Conservation (phyloP, 1,140 invertebrate species). For the Drosophila nasuta region DNA sequence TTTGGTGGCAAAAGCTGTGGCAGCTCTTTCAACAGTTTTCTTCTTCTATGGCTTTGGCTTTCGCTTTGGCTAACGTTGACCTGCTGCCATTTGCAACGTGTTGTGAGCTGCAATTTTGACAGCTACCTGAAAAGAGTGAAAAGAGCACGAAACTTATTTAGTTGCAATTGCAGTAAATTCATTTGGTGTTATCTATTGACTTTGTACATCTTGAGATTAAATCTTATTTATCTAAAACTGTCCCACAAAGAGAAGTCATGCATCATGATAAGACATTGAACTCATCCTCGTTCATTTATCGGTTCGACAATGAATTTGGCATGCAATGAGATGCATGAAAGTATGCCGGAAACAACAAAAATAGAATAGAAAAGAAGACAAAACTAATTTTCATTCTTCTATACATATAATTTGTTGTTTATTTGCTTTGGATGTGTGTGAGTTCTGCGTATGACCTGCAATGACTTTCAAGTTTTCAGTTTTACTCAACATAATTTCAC, state of each 20-base stretch:
- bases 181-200: background rate
- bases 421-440: constrained; percentile 22
- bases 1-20: background rate
- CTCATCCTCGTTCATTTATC: background rate
- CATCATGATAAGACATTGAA: background rate
- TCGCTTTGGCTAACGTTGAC: constrained; percentile 17
- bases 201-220: background rate
- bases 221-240: background rate
- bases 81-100: constrained; percentile 10
- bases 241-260: too few relatives aligned
- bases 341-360: background rate
- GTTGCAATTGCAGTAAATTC: too few relatives aligned
- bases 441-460: constrained; percentile 23
- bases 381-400: constrained; percentile 71
- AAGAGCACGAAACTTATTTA: background rate
- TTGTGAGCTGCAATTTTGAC: background rate
- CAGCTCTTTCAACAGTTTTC: background rate
- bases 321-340: constrained; percentile 44
- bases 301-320: constrained; percentile 10
- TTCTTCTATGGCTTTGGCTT: constrained; percentile 12
- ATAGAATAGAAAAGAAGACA: constrained; percentile 17
- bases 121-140: background rate
- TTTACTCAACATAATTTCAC: constrained; percentile 57
- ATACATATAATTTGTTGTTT: constrained; percentile 59
- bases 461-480: constrained; percentile 51